These are phyloP conservation scores for Semnornis frantzii DNA, from an alignment of 2,113 vertebrate genomes.

Conservation along the genomic window DNA sequence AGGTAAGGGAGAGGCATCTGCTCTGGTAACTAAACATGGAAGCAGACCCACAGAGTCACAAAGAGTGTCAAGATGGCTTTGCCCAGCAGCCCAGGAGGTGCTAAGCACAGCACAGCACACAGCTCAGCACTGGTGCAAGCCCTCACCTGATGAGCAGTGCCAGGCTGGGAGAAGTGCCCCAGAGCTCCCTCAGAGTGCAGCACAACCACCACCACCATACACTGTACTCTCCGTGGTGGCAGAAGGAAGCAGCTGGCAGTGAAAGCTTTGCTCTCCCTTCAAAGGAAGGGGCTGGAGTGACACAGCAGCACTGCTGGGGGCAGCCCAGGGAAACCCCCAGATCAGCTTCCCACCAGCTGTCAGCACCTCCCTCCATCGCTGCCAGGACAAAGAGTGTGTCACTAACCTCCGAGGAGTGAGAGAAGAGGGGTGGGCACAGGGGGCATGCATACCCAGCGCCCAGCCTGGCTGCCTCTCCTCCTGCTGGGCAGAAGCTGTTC, in stretches of 20 bases:
- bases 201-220: background rate
- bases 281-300: background rate
- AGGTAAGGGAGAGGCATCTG: background rate
- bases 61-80: rapidly evolving
- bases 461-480: background rate
- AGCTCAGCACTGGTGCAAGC: background rate
- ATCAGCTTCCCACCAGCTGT: background rate
- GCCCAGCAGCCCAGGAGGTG: background rate
- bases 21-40: background rate
- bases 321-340: background rate
- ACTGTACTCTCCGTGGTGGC: background rate
- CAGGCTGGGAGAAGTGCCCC: background rate
- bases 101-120: background rate
- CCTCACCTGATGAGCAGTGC: rapidly evolving
- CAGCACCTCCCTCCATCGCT: background rate
- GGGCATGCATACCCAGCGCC: background rate
- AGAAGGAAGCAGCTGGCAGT: background rate
- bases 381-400: background rate
- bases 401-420: constrained; percentile 10
- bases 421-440: background rate
- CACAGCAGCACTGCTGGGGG: background rate
- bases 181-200: background rate
- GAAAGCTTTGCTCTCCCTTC: background rate
- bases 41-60: background rate
- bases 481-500: background rate